Conservation (phyloP, 2,113 vertebrate genomes). For the Lontra canadensis region DNA sequence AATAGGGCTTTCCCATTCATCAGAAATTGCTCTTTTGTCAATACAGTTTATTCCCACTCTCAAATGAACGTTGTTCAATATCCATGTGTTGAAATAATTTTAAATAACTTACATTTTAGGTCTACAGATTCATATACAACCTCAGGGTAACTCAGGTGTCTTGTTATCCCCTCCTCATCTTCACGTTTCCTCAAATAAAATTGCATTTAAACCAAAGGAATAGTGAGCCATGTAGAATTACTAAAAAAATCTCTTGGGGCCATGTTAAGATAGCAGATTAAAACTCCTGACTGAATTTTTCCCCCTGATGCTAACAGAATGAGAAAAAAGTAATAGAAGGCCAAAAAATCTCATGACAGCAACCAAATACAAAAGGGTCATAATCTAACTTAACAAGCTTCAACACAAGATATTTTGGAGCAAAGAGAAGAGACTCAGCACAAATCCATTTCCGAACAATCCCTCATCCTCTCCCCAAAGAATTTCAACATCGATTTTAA, state of each 20-base stretch:
- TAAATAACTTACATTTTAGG: background rate
- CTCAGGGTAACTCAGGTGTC: background rate
- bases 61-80: background rate
- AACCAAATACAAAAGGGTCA: background rate
- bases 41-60: background rate
- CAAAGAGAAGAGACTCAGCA: background rate
- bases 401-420: background rate
- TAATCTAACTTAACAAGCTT: background rate
- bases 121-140: background rate
- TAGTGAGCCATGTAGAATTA: background rate
- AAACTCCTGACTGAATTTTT: background rate
- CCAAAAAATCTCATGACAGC: background rate
- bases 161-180: background rate
- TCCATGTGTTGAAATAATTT: background rate
- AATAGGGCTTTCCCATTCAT: background rate
- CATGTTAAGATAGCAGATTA: background rate
- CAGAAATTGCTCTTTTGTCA: background rate
- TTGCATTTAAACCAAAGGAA: constrained; percentile 24
- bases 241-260: background rate
- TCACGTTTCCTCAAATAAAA: background rate
- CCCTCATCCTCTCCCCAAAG: background rate
- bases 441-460: background rate
- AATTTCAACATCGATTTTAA: constrained; percentile 40
- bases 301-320: background rate
- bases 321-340: background rate